Base-by-base conservation (phyloP, 2,888 invertebrate species). In the Cerastoderma edule region DNA sequence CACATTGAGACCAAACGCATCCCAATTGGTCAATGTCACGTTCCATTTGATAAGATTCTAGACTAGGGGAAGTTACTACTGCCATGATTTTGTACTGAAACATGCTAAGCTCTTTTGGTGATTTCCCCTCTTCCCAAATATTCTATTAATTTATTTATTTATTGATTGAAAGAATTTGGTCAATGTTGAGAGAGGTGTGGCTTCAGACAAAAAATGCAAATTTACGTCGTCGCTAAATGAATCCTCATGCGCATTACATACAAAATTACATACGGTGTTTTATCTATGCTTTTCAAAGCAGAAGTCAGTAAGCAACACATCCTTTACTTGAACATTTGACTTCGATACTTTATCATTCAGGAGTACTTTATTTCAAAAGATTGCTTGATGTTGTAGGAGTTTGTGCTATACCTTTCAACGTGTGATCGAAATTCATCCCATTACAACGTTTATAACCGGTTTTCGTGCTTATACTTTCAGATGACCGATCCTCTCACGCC, bases 401-500 rank as follows among this genome's bases (percentile, higher is more conserved):
- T n/a, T n/a, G n/a, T n/a, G n/a, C n/a, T n/a, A n/a, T n/a, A n/a
- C n/a, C n/a, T n/a, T 44, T 44, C 10, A 16, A 44, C 13, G 44
- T 13, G 16, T 44, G 13, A 44, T 10, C 44, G 16, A 44, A 44
- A 44, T 44, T 44, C 16, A 44, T 44, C 16, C 16, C 44, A 44
- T 44, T 44, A 44, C 16, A 13, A 44, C 8, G 13, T 53, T 53
- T 10, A 8, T 53, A n/a, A n/a, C n/a, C n/a, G n/a, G n/a, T n/a
- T n/a, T n/a, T n/a, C n/a, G n/a, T n/a, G n/a, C n/a, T n/a, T 56
- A 24, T 63, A 19, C n/a, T 80, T 84, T 50, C 84, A 90, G 90
- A 90, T 28, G 89, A 89, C 39, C 72, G 88, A 56, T 84, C 88
- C 1, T 85, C 88, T 8, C 87, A 86, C 46, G 72, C 77, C 64